Evolutionary conservation across 2,888 invertebrate genomes (phyloP).

Genomic region (Andrena chrysosceles): DNA sequence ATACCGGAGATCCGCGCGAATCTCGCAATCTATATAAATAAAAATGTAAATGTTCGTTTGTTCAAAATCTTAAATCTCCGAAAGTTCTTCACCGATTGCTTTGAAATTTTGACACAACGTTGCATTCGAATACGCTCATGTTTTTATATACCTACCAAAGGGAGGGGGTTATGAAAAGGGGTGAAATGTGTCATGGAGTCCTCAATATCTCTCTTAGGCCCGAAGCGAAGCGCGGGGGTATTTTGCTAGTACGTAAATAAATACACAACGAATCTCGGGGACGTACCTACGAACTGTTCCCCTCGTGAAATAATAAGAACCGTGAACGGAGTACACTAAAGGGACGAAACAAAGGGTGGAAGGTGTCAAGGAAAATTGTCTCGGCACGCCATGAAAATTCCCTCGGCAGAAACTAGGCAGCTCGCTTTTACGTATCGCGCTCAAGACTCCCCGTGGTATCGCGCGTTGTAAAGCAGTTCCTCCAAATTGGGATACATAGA

Average conservation of each 20-base stretch:
- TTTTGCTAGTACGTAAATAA: neutral
- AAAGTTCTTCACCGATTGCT: too few species aligned
- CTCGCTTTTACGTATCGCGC: neutral
- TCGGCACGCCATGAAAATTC: slow-evolving; percentile 2
- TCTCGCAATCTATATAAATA: too few species aligned
- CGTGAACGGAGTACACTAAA: neutral
- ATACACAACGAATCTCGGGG: neutral
- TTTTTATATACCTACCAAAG: too few species aligned
- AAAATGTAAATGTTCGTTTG: too few species aligned
- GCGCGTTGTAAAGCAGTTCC: neutral
- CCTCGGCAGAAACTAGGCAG: neutral
- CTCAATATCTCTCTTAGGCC: too few species aligned
- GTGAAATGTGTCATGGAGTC: too few species aligned
- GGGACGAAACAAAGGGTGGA: neutral
- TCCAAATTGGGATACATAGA: neutral
- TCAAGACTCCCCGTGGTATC: neutral
- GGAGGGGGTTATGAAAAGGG: too few species aligned
- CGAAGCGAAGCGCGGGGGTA: too few species aligned
- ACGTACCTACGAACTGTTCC: neutral
- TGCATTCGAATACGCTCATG: too few species aligned
- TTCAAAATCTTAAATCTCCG: too few species aligned
- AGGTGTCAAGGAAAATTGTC: neutral
- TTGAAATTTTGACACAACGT: too few species aligned
- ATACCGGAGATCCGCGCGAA: neutral
- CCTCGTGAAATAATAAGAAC: too few species aligned